A percentile compares a stretch with the other conserved stretches of the same genome.
phyloP scores from a whole-genome alignment of 2,888 invertebrate genomes.

The Ectropis crepuscularia region DNA sequence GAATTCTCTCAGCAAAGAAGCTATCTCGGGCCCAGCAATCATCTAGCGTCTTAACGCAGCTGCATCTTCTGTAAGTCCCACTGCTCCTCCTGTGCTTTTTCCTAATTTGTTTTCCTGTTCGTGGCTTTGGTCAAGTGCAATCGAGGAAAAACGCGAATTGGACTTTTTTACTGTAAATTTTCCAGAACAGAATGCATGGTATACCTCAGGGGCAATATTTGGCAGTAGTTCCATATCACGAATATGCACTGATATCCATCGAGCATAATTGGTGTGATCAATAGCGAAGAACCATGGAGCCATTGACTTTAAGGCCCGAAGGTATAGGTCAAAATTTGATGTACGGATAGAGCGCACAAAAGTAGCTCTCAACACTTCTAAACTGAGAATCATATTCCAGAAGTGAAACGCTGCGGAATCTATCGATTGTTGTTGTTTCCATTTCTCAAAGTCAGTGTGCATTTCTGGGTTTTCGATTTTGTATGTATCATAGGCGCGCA shows the following conservation, averaged over 20 bases:
- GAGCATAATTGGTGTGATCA: slow-evolving; percentile 28
- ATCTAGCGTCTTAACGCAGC: slow-evolving; percentile 31
- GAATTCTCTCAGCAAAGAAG: slow-evolving; percentile 28
- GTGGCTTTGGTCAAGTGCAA: slow-evolving; percentile 30
- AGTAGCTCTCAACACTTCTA: slow-evolving; percentile 23
- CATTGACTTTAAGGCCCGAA: slow-evolving; percentile 27
- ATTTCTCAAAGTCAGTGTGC: too few species aligned
- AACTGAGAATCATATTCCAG: slow-evolving; percentile 16
- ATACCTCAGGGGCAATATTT: slow-evolving; percentile 21
- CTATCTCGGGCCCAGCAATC: slow-evolving; percentile 33
- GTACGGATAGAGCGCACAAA: slow-evolving; percentile 24
- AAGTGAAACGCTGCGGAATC: slow-evolving; percentile 6
- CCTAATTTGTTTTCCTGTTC: slow-evolving; percentile 27
- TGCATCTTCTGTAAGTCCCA: slow-evolving; percentile 28
- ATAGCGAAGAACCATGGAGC: slow-evolving; percentile 28
- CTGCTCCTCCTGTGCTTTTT: slow-evolving; percentile 22
- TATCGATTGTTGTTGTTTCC: slow-evolving; percentile 3
- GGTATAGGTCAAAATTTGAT: slow-evolving; percentile 23
- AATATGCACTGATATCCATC: slow-evolving; percentile 30
- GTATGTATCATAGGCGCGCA: too few species aligned
- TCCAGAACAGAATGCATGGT: slow-evolving; percentile 26
- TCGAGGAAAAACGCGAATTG: slow-evolving; percentile 27
- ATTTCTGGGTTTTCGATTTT: too few species aligned
- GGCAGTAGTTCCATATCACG: slow-evolving; percentile 26
- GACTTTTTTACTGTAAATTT: slow-evolving; percentile 23